Evolutionary conservation across 2,888 invertebrate genomes (phyloP).

Genomic region (Thalpophila matura): DNA sequence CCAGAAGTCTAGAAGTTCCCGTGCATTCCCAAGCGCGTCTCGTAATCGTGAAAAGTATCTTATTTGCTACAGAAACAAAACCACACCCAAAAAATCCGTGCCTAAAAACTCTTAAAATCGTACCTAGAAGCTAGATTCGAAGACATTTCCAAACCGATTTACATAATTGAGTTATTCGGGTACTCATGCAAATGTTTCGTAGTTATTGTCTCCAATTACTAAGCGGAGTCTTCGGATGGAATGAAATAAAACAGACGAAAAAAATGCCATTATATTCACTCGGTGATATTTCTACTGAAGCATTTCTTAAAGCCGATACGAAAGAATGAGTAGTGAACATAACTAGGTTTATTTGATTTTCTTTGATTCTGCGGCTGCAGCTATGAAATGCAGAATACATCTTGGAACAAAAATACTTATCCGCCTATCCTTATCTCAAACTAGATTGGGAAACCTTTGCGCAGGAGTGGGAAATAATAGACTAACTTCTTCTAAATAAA

Average conservation of each 20-base stretch:
- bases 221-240: conserved; percentile 37
- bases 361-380: conserved; percentile 39
- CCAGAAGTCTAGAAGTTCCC: too few species aligned
- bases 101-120: conserved; percentile 13
- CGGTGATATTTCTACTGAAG: conserved; percentile 19
- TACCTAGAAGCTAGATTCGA: conserved; percentile 28
- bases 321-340: conserved; percentile 42
- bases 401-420: background rate
- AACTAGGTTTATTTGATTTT: conserved; percentile 57
- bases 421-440: too few species aligned
- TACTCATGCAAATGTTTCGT: conserved; percentile 47
- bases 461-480: too few species aligned
- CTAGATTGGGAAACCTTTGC: too few species aligned
- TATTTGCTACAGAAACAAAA: background rate
- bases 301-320: conserved; percentile 26
- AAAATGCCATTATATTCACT: conserved; percentile 52
- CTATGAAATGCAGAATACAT: conserved; percentile 13
- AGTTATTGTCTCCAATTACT: conserved; percentile 58
- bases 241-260: conserved; percentile 58
- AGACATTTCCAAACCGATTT: conserved; percentile 48
- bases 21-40: too few species aligned
- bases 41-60: too few species aligned
- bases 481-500: too few species aligned
- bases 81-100: background rate
- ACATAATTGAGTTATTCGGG: conserved; percentile 57